These are phyloP conservation scores for Eulemur mongoz DNA, from an alignment of 2,797 vertebrate genomes.

Conservation along the genomic window DNA sequence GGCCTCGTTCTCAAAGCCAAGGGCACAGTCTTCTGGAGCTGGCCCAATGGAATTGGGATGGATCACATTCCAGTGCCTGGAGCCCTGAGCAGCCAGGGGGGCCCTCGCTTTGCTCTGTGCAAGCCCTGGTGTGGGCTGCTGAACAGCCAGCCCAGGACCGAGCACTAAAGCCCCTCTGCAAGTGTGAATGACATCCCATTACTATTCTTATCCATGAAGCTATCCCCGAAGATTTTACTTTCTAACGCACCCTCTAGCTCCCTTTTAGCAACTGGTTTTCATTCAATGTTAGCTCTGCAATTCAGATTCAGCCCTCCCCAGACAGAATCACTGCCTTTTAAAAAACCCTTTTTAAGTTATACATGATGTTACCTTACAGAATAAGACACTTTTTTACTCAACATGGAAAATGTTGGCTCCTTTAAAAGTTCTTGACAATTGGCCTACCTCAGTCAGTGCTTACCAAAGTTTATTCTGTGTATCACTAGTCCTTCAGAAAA, in stretches of 20 bases:
- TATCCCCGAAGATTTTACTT: not conserved
- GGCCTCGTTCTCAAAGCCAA: not conserved
- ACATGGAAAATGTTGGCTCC: not conserved
- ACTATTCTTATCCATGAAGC: not conserved
- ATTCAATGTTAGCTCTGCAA: not conserved
- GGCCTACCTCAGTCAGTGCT: not conserved
- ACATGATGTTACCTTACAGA: not conserved
- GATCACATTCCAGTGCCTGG: rapidly evolving
- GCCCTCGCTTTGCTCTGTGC: not conserved
- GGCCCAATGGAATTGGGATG: rapidly evolving
- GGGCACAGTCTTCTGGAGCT: not conserved
- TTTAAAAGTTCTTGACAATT: not conserved
- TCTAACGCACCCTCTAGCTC: not conserved
- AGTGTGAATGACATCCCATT: not conserved
- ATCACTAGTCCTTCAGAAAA: not conserved
- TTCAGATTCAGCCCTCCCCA: not conserved
- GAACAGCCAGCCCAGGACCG: not conserved
- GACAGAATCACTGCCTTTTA: not conserved
- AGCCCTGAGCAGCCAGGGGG: not conserved
- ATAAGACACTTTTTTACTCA: not conserved
- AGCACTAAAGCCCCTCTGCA: not conserved
- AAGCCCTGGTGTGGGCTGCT: too few species aligned
- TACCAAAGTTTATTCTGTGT: not conserved
- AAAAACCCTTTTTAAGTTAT: not conserved
- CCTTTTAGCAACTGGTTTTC: not conserved